phyloP scores from a whole-genome alignment of 2,113 vertebrate genomes.

The Conger conger region DNA sequence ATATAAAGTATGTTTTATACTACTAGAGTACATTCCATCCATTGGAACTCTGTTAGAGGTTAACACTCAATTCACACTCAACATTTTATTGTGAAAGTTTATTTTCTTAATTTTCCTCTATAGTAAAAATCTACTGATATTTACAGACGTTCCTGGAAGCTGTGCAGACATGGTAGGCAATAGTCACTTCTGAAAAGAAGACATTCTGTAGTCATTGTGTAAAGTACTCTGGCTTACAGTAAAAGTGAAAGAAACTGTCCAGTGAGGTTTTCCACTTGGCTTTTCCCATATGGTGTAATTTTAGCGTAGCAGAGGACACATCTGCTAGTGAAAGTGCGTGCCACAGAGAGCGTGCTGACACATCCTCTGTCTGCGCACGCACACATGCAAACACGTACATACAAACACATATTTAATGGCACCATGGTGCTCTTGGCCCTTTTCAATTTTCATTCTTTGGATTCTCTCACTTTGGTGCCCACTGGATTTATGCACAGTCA shows the following conservation, averaged over 20 bases:
- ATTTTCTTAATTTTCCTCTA: neutral
- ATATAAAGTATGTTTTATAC: too few species aligned
- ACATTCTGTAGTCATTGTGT: neutral
- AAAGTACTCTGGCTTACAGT: neutral
- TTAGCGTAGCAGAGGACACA: neutral
- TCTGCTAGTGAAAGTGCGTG: neutral
- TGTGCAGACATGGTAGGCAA: neutral
- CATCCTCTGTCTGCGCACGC: neutral
- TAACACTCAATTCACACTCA: neutral
- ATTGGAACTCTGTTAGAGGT: neutral
- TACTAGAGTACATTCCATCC: too few species aligned
- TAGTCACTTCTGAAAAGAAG: neutral
- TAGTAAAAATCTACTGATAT: neutral
- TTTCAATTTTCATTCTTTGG: neutral
- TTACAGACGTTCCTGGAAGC: neutral
- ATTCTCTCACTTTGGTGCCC: neutral
- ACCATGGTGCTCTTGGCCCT: neutral
- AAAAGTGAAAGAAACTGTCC: neutral
- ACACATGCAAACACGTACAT: neutral
- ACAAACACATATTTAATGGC: neutral
- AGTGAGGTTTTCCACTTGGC: neutral
- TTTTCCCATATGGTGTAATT: neutral
- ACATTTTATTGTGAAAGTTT: too few species aligned
- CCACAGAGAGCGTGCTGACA: neutral
- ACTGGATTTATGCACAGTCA: slow-evolving; percentile 1